These are phyloP conservation scores for Microplitis demolitor DNA, from an alignment of 1,140 invertebrate genomes.

Conservation along the genomic window DNA sequence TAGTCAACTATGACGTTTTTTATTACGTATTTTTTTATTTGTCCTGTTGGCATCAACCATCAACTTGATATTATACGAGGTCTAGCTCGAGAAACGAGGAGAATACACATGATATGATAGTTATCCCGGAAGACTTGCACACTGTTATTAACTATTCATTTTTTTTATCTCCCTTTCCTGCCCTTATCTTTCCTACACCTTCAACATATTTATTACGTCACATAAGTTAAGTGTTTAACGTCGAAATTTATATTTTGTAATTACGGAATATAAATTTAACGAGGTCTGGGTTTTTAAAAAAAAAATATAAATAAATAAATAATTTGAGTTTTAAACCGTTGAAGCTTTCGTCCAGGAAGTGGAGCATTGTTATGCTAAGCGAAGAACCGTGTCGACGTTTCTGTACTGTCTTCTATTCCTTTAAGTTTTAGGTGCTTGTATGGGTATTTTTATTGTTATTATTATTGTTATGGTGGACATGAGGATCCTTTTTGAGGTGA, in stretches of 20 bases:
- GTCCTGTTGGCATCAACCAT: too few relatives aligned
- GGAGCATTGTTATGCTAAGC: constrained; percentile 34
- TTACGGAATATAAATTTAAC: too few relatives aligned
- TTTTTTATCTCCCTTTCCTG: constrained; percentile 8
- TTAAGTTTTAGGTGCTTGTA: neutral
- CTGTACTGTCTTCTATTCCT: neutral
- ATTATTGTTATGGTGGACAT: neutral
- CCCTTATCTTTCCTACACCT: neutral
- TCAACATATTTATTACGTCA: neutral
- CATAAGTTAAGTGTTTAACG: too few relatives aligned
- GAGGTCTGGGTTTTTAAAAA: neutral
- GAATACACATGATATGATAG: constrained; percentile 16
- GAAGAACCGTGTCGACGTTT: constrained; percentile 27
- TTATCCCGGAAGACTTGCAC: constrained; percentile 31
- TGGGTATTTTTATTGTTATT: neutral
- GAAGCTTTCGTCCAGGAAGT: constrained; percentile 21
- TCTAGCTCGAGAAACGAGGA: neutral
- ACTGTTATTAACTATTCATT: constrained; percentile 34
- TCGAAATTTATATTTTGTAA: too few relatives aligned
- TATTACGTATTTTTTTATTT: neutral
- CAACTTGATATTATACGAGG: too few relatives aligned
- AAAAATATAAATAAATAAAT: constrained; percentile 16
- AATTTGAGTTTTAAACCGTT: constrained; percentile 18
- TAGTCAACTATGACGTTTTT: neutral
- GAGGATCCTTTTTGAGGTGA: too few relatives aligned